These are phyloP conservation scores for Paradoxurus hermaphroditus DNA, from an alignment of 2,113 vertebrate genomes.

Conservation along the genomic window DNA sequence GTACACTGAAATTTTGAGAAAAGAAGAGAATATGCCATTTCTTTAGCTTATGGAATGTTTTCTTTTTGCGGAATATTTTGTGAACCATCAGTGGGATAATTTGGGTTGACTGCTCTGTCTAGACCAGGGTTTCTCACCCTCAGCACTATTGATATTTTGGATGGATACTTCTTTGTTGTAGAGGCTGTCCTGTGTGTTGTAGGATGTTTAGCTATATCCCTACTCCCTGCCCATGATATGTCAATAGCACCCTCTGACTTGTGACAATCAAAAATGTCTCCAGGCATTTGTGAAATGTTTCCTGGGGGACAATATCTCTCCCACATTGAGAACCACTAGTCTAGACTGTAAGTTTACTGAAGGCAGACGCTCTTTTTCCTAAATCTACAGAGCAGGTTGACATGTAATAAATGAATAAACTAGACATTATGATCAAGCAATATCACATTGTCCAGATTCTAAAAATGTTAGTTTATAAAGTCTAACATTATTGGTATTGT, in stretches of 20 bases:
- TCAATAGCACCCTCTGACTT: background rate
- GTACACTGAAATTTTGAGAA: background rate
- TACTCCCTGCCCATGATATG: background rate
- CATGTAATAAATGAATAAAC: background rate
- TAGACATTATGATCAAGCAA: conserved; percentile 23
- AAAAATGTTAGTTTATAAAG: conserved; percentile 22
- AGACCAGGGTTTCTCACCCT: background rate
- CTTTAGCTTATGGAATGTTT: background rate
- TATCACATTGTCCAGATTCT: conserved; percentile 26
- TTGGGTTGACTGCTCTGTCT: background rate
- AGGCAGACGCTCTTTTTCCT: background rate
- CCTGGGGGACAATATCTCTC: background rate
- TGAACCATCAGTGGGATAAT: background rate
- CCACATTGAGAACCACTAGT: background rate
- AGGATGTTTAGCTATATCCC: background rate
- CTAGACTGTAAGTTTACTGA: background rate
- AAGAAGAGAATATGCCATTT: background rate
- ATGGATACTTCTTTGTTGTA: background rate
- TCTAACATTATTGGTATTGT: background rate
- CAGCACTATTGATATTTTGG: background rate
- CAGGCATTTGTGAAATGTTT: conserved; percentile 22
- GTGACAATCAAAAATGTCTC: background rate
- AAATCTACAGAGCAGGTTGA: background rate
- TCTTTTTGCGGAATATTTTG: background rate
- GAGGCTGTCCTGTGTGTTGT: background rate